These are phyloP conservation scores for Agonopterix subpropinquella DNA, from an alignment of 2,888 invertebrate species.

Conservation along the genomic window DNA sequence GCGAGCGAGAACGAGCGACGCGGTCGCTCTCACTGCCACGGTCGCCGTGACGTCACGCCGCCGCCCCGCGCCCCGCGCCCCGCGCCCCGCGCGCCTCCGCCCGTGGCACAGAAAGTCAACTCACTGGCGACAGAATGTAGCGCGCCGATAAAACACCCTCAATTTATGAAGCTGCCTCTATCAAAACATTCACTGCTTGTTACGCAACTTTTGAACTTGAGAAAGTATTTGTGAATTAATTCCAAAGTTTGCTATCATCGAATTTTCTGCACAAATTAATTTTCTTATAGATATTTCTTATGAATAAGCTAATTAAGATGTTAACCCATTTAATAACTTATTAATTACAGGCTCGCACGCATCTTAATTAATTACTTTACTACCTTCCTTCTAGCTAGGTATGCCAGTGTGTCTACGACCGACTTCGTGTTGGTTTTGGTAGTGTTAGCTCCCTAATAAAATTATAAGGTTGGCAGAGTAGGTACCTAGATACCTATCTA, in stretches of 20 bases:
- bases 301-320: too few relatives aligned
- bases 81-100: slow-evolving; percentile 30
- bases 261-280: too few relatives aligned
- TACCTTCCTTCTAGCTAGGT: too few relatives aligned
- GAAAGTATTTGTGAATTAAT: slow-evolving; percentile 24
- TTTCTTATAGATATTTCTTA: too few relatives aligned
- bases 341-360: too few relatives aligned
- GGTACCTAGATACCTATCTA: too few relatives aligned
- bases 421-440: too few relatives aligned
- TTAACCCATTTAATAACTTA: too few relatives aligned
- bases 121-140: slow-evolving; percentile 64
- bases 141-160: slow-evolving; percentile 67
- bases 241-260: background rate
- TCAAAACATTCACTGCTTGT: slow-evolving; percentile 56
- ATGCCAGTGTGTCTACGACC: too few relatives aligned
- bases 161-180: slow-evolving; percentile 61
- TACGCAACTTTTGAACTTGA: slow-evolving; percentile 59
- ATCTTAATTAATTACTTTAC: too few relatives aligned
- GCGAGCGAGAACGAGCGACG: slow-evolving; percentile 53
- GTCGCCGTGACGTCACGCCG: slow-evolving; percentile 70
- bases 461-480: too few relatives aligned
- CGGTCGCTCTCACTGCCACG: slow-evolving; percentile 73
- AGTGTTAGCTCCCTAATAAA: too few relatives aligned
- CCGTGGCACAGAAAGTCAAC: slow-evolving; percentile 70
- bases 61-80: slow-evolving; percentile 36